A percentile compares a stretch with the other conserved stretches of the same genome.
Evolutionary conservation across 2,113 vertebrate genomes (phyloP).

Genomic region (Xenopus borealis): DNA sequence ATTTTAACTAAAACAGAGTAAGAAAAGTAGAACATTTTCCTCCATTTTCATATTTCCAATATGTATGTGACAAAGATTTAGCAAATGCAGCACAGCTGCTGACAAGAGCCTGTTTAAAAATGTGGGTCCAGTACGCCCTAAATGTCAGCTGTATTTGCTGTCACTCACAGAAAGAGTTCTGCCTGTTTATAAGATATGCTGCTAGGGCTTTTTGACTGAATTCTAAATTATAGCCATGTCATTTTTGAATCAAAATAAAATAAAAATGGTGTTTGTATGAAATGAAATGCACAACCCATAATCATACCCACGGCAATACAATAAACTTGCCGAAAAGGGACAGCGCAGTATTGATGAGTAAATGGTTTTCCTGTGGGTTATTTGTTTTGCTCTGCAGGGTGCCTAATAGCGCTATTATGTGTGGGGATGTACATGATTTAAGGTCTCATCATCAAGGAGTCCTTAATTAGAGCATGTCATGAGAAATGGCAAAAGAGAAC

Average conservation of each 20-base stretch:
- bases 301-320: neutral
- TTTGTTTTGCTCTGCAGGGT: constrained; percentile 2
- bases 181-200: neutral
- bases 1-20: too few species aligned
- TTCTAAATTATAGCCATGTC: neutral
- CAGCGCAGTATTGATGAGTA: constrained; percentile 7
- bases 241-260: neutral
- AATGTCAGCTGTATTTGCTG: neutral
- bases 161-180: neutral
- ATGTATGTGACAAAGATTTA: neutral
- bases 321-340: constrained; percentile 1
- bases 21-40: too few species aligned
- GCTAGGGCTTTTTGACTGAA: neutral
- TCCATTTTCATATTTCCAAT: too few species aligned
- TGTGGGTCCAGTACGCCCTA: neutral
- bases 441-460: constrained; percentile 2
- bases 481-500: constrained; percentile 2
- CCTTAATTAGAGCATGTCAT: constrained; percentile 4
- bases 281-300: constrained; percentile 5
- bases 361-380: neutral
- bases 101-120: neutral
- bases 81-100: neutral
- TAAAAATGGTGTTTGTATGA: constrained; percentile 3
- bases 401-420: constrained; percentile 4
- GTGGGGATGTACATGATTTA: neutral